Conservation (phyloP, 2,113 vertebrate species). For the Eclectus roratus region DNA sequence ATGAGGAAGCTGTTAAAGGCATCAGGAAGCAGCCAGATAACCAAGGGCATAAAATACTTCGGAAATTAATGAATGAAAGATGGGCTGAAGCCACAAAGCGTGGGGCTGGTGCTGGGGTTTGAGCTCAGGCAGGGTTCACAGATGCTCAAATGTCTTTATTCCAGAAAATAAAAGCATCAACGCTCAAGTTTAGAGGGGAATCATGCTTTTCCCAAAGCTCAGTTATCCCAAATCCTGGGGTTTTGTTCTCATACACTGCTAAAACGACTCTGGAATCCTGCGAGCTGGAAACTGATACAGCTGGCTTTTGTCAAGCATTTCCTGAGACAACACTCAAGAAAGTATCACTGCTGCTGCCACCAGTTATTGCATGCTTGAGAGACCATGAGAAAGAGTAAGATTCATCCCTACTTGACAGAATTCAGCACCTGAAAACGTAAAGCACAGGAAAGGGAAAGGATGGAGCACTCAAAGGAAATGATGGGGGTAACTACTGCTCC, state of each 20-base stretch:
- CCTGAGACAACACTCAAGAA: neutral
- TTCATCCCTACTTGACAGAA: neutral
- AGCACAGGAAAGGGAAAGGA: neutral
- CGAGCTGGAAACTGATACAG: neutral
- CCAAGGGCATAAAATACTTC: conserved; percentile 58
- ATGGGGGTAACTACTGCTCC: neutral
- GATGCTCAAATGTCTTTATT: conserved; percentile 5
- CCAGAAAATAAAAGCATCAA: neutral
- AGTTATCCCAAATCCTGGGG: neutral
- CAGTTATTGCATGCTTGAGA: neutral
- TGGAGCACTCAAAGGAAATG: neutral
- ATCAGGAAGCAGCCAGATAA: conserved; percentile 69
- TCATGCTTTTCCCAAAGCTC: neutral
- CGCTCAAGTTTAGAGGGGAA: neutral
- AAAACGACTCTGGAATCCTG: neutral
- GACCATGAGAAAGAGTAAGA: neutral
- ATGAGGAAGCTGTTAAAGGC: conserved; percentile 68
- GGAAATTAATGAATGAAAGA: conserved; percentile 68
- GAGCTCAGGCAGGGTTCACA: conserved; percentile 54
- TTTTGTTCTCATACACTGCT: neutral
- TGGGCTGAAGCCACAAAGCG: conserved; percentile 54
- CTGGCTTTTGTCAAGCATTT: conserved; percentile 21
- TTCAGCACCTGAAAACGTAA: neutral
- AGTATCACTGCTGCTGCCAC: neutral
- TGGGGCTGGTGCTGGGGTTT: conserved; percentile 46